Evolutionary conservation across 2,113 vertebrate genomes (phyloP).

Genomic region (Prietella phreatophila): DNA sequence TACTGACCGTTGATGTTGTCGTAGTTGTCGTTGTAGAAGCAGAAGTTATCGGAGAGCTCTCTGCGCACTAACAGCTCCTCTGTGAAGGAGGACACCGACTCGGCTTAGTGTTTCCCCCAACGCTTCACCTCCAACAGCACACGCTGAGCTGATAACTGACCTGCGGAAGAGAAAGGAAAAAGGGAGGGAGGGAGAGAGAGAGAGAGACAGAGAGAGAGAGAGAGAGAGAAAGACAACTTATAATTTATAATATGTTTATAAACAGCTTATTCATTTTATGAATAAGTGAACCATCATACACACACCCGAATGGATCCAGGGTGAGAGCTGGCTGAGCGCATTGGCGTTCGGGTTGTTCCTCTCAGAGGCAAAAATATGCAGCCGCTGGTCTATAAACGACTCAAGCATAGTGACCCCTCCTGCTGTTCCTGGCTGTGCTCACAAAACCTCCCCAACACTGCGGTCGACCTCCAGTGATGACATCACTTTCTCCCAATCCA

Average conservation of each 20-base stretch:
- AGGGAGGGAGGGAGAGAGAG: not conserved
- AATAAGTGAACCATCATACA: not conserved
- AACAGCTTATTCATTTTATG: not conserved
- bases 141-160: conserved; percentile 83
- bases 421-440: conserved; percentile 77
- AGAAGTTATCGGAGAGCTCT: conserved; percentile 89
- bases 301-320: conserved; percentile 85
- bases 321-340: conserved; percentile 84
- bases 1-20: conserved; percentile 79
- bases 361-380: conserved; percentile 70
- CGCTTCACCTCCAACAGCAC: conserved; percentile 78
- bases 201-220: not conserved
- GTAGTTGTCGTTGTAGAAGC: conserved; percentile 86
- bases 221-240: not conserved
- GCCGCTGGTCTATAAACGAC: conserved; percentile 77
- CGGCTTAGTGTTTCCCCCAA: conserved; percentile 53
- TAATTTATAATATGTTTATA: not conserved
- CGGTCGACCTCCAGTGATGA: conserved; percentile 77
- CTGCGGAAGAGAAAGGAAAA: conserved; percentile 60
- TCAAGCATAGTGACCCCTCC: conserved; percentile 75
- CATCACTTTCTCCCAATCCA: conserved; percentile 76
- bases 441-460: conserved; percentile 73
- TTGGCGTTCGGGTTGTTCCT: conserved; percentile 81
- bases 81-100: conserved; percentile 71
- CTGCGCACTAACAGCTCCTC: conserved; percentile 86